phyloP scores from a whole-genome alignment of 2,113 vertebrate genomes.

The Dicerorhinus sumatrensis region DNA sequence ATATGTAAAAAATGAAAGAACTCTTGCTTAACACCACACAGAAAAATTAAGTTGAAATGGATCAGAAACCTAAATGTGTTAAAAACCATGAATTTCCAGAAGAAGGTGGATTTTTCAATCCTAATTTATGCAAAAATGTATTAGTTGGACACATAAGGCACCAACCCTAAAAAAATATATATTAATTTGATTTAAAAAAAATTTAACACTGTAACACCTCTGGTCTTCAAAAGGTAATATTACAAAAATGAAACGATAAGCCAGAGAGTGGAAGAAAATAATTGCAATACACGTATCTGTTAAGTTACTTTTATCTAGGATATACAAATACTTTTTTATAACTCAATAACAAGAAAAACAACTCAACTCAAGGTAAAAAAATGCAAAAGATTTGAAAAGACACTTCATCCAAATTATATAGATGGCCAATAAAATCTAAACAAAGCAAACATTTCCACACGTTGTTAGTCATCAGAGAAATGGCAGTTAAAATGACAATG shows the following conservation, averaged over 20 bases:
- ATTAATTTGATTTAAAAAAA: neutral
- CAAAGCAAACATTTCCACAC: neutral
- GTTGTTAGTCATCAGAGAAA: neutral
- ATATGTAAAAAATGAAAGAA: neutral
- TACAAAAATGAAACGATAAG: neutral
- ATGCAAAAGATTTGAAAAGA: neutral
- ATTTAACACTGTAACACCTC: neutral
- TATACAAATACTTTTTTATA: neutral
- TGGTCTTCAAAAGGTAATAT: neutral
- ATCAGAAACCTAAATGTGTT: slow-evolving; percentile 3
- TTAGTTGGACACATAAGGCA: neutral
- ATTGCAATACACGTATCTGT: neutral
- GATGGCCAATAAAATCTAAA: neutral
- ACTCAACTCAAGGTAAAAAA: neutral
- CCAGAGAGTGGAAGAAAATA: neutral
- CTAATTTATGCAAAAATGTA: neutral
- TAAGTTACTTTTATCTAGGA: neutral
- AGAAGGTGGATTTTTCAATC: neutral
- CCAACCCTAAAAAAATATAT: neutral
- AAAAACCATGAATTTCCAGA: neutral
- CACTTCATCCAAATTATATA: neutral
- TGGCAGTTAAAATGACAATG: neutral
- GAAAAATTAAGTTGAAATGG: neutral
- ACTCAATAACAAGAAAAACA: neutral
- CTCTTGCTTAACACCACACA: neutral